Evolutionary conservation across 1,140 invertebrate species (phyloP), one percentile per base, ranked within the genome.

Genomic region (Monomorium pharaonis): DNA sequence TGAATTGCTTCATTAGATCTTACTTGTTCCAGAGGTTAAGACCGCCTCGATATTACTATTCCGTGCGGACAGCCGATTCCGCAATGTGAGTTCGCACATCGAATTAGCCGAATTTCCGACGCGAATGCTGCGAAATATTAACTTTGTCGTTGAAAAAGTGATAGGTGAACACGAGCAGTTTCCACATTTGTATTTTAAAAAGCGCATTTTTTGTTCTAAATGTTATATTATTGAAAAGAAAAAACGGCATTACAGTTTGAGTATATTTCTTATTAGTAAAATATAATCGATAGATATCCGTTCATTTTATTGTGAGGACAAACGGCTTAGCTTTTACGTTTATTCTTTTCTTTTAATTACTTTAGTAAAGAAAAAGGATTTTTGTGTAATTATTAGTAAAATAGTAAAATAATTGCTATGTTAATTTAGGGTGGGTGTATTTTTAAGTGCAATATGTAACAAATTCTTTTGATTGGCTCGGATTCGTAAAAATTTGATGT

Each of bases 1-100:
- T 89, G 86, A 89, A 87, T 89, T 85, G 88, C 88, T 89, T 89
- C 89, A 90, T 90, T 90, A 89, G 88, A 90, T 90, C 89, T 90
- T 90, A 84, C 80, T 89, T 83, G 87, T 62, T 72, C 63, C 49
- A 69, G 60, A 14, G 69, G 85, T 74, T 83, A 86, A 89, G 65
- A 54, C 75, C 69, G 63, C 65, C 81, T 58, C 49, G 51, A 74
- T 83, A 83, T 89, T 89, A 84, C 51, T 78, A 88, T 86, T 58
- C 65, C 47, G 24, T 49, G 49, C 72, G 60, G 30, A 47, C 67
- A 24, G 33, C 37, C 78, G 65, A 81, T 81, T 81, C 51, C 37
- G 78, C 51, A 44, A 54, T 58, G 67, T 21, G 78, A 83, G 67
- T 83, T 83, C 67, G 51, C 78, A 44, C 78, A 83, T 72, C 78